Evolutionary conservation across 2,113 vertebrate genomes (phyloP).

Genomic region (Cynoglossus semilaevis): DNA sequence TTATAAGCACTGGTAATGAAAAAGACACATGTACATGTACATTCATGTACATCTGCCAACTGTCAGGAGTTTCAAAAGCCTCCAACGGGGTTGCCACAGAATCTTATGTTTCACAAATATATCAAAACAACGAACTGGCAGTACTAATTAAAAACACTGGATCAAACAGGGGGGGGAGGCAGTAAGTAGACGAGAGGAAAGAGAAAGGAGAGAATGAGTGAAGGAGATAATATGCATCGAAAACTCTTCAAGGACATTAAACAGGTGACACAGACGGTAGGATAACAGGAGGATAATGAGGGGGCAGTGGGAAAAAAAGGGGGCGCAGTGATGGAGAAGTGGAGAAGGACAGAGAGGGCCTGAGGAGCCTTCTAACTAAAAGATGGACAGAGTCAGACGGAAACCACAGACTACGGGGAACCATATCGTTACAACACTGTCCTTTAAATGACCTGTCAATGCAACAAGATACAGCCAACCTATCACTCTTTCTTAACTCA

Average conservation of each 20-base stretch:
- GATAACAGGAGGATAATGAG: constrained; percentile 48
- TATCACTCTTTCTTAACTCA: constrained; percentile 9
- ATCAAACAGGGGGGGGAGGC: constrained; percentile 6
- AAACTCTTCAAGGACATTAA: constrained; percentile 60
- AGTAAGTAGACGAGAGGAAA: constrained; percentile 22
- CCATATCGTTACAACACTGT: constrained; percentile 30
- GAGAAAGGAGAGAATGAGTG: constrained; percentile 8
- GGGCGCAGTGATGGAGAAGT: constrained; percentile 41
- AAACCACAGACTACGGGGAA: constrained; percentile 53
- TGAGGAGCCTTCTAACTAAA: constrained; percentile 60
- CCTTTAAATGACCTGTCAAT: constrained; percentile 60
- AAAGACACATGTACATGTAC: background rate
- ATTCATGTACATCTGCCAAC: background rate
- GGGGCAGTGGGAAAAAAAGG: constrained; percentile 22
- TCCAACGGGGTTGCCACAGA: constrained; percentile 15
- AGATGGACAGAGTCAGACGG: constrained; percentile 55
- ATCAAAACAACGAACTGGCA: background rate
- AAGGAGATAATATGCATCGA: constrained; percentile 15
- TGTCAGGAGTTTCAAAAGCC: constrained; percentile 11
- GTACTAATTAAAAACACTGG: constrained; percentile 17
- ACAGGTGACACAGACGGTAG: constrained; percentile 31
- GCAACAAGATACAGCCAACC: constrained; percentile 18
- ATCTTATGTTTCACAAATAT: constrained; percentile 16
- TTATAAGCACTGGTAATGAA: constrained; percentile 4
- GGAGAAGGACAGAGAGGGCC: constrained; percentile 62